Conservation (phyloP, 2,888 invertebrate species). For the Gymnosoma rotundatum region DNA sequence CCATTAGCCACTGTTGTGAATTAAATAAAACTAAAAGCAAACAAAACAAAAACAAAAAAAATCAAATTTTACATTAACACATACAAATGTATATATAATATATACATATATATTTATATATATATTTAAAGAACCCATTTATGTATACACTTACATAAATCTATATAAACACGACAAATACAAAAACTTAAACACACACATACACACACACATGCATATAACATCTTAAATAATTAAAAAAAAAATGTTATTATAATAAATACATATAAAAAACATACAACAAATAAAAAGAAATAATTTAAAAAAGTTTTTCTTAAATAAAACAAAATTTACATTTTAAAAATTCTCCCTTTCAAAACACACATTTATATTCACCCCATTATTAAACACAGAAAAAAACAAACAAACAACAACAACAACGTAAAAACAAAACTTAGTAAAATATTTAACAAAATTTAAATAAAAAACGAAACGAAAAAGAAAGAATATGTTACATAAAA, state of each 20-base stretch:
- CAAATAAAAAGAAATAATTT: slow-evolving; percentile 66
- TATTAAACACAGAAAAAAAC: slow-evolving; percentile 12
- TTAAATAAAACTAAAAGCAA: slow-evolving; percentile 72
- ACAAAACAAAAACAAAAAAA: neutral
- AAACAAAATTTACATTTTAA: slow-evolving; percentile 18
- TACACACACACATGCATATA: slow-evolving; percentile 29
- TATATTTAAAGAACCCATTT: slow-evolving; percentile 12
- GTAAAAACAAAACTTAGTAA: slow-evolving; percentile 58
- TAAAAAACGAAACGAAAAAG: slow-evolving; percentile 59
- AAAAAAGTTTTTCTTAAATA: slow-evolving; percentile 61
- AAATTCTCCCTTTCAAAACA: neutral
- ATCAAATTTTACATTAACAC: slow-evolving; percentile 38
- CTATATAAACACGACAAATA: slow-evolving; percentile 29
- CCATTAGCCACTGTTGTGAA: slow-evolving; percentile 84
- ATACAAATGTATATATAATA: neutral
- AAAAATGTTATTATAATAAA: slow-evolving; percentile 65
- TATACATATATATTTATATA: slow-evolving; percentile 11
- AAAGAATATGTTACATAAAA: slow-evolving; percentile 34
- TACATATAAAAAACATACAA: slow-evolving; percentile 61
- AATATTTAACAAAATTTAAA: slow-evolving; percentile 67
- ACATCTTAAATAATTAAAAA: slow-evolving; percentile 63
- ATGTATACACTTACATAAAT: slow-evolving; percentile 27
- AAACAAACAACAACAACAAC: slow-evolving; percentile 40
- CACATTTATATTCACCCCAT: slow-evolving; percentile 29
- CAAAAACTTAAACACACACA: slow-evolving; percentile 34